phyloP scores from a whole-genome alignment of 2,113 vertebrate species.

The Takifugu flavidus region DNA sequence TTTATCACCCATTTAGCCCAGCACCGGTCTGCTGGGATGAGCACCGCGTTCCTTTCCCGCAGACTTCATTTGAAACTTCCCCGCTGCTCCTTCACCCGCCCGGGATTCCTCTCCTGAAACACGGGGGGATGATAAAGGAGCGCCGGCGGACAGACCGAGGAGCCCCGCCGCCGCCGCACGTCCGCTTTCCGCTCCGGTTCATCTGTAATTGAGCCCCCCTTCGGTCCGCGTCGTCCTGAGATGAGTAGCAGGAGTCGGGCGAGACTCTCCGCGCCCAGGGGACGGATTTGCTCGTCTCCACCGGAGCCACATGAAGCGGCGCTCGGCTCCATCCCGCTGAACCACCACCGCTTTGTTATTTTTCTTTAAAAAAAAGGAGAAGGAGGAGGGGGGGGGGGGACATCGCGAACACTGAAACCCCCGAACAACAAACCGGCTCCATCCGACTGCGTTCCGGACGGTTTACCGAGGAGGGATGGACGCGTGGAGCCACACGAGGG shows the following conservation, averaged over 20 bases:
- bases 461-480: constrained; percentile 31
- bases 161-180: constrained; percentile 7
- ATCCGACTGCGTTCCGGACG: too few relatives aligned
- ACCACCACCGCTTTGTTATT: constrained; percentile 31
- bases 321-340: constrained; percentile 35
- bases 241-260: constrained; percentile 59
- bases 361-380: constrained; percentile 10
- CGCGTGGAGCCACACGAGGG: constrained; percentile 61
- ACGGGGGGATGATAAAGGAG: constrained; percentile 54
- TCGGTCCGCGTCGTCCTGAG: constrained; percentile 13
- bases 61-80: constrained; percentile 36
- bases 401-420: neutral
- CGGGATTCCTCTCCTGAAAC: constrained; percentile 32
- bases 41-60: constrained; percentile 21
- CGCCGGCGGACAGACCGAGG: constrained; percentile 31
- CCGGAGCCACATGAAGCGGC: constrained; percentile 59
- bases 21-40: constrained; percentile 26
- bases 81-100: constrained; percentile 33
- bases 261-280: constrained; percentile 31
- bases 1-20: constrained; percentile 38
- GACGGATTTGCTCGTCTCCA: constrained; percentile 41
- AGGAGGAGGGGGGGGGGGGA: neutral
- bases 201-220: neutral
- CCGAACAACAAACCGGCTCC: too few relatives aligned
- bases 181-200: constrained; percentile 5